These are phyloP conservation scores for Carlito syrichta DNA, from an alignment of 2,113 vertebrate genomes.

Conservation along the genomic window DNA sequence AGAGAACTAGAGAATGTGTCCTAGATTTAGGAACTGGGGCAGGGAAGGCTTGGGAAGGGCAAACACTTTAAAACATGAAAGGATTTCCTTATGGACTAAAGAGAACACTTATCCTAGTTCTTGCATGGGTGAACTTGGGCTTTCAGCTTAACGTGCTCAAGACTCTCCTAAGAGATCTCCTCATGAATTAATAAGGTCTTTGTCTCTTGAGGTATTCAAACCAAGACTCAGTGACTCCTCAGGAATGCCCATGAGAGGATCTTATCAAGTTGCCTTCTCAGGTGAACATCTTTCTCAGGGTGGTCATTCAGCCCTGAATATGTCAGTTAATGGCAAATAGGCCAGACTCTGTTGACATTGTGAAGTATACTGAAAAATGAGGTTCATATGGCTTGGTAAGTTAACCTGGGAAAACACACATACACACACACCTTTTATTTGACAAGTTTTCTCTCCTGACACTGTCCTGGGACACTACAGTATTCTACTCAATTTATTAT, in stretches of 20 bases:
- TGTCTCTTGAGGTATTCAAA: neutral
- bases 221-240: neutral
- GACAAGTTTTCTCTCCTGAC: neutral
- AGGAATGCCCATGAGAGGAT: neutral
- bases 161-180: neutral
- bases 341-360: neutral
- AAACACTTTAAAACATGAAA: neutral
- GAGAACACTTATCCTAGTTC: neutral
- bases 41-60: neutral
- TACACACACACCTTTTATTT: neutral
- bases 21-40: neutral
- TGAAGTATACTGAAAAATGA: neutral
- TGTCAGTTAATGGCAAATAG: neutral
- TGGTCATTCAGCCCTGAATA: neutral
- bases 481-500: neutral
- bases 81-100: neutral
- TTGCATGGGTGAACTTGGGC: neutral
- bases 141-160: neutral
- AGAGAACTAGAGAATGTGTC: neutral
- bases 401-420: accelerated
- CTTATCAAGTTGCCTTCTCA: neutral
- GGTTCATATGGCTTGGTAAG: neutral
- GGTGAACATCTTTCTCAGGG: neutral
- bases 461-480: neutral
- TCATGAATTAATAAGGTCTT: neutral